phyloP scores from a whole-genome alignment of 2,113 vertebrate species.

The Macquaria australasica region DNA sequence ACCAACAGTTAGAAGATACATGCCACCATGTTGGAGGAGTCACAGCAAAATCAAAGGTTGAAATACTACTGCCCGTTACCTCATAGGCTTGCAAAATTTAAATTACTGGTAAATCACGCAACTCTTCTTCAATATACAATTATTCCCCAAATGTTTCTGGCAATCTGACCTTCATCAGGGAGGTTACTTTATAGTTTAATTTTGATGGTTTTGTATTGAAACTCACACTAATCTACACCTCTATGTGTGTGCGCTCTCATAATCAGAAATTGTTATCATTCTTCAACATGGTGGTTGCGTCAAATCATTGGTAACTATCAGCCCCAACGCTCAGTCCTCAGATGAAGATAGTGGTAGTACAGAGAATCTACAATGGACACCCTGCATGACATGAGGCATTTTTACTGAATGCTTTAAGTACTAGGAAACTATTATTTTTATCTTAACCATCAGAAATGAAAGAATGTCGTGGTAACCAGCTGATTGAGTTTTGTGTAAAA shows the following conservation, averaged over 20 bases:
- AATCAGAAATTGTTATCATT: neutral
- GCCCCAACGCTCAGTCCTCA: neutral
- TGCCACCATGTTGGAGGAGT: neutral
- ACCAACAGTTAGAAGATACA: neutral
- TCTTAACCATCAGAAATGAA: neutral
- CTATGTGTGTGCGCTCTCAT: neutral
- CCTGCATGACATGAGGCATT: neutral
- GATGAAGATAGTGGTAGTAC: neutral
- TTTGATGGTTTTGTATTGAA: neutral
- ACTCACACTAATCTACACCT: neutral
- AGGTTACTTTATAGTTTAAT: neutral
- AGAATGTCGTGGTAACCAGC: neutral
- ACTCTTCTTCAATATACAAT: neutral
- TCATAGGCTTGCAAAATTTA: neutral
- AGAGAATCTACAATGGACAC: neutral
- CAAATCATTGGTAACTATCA: neutral
- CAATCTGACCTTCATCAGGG: neutral
- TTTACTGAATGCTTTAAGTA: neutral
- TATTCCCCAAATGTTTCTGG: neutral
- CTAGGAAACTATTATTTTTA: neutral
- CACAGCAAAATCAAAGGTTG: slow-evolving; percentile 11
- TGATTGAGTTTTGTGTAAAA: neutral
- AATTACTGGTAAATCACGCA: neutral
- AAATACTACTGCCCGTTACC: neutral
- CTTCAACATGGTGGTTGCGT: neutral